Percentiles rank a stretch among this genome's conserved stretches.
These are phyloP conservation scores for Metopolophium dirhodum DNA, from an alignment of 1,140 invertebrate genomes.

Conservation along the genomic window DNA sequence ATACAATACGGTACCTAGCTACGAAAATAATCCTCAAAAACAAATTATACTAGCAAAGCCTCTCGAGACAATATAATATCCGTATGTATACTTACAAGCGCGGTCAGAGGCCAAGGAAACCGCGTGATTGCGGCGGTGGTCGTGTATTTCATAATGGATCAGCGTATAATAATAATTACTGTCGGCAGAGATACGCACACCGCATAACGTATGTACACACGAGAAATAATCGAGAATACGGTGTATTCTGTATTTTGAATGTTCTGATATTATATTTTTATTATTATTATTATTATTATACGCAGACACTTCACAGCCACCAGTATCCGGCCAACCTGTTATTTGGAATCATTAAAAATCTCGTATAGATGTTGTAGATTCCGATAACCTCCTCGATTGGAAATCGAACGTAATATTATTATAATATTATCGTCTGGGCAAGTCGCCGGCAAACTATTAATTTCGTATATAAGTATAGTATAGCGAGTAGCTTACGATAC, in stretches of 20 bases:
- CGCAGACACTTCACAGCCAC: not conserved
- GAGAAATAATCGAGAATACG: not conserved
- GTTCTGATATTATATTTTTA: not conserved
- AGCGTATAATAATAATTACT: slow-evolving; percentile 5
- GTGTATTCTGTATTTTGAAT: not conserved
- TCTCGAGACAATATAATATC: not conserved
- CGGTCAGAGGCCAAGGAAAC: not conserved
- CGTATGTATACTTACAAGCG: not conserved
- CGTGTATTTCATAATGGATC: slow-evolving; percentile 16
- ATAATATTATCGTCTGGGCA: not conserved
- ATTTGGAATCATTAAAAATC: slow-evolving; percentile 44
- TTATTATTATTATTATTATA: not conserved
- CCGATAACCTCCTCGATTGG: slow-evolving; percentile 14
- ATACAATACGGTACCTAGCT: not conserved
- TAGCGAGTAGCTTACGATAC: not conserved
- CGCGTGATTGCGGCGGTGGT: not conserved
- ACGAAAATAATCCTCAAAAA: not conserved
- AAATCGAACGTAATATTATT: not conserved
- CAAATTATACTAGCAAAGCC: not conserved
- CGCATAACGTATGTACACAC: not conserved
- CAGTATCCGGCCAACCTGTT: slow-evolving; percentile 22
- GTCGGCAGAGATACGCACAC: not conserved
- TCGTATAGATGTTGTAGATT: not conserved
- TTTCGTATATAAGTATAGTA: not conserved
- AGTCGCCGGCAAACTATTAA: slow-evolving; percentile 2